Conservation (phyloP, 2,888 invertebrate species). For the Pollenia griseotomentosa region DNA sequence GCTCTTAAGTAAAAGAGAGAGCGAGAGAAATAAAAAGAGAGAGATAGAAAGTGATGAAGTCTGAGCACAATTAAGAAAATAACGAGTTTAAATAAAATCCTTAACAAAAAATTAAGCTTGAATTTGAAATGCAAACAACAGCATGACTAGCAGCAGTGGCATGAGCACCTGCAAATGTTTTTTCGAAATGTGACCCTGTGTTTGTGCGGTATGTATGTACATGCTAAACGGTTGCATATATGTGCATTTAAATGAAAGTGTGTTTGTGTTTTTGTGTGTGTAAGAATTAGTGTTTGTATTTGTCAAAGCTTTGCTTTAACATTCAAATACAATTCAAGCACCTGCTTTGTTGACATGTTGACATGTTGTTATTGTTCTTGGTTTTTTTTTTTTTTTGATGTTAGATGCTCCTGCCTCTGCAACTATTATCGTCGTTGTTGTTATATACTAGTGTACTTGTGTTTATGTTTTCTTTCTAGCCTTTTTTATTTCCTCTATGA, state of each 20-base stretch:
- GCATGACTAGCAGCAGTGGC: slow-evolving; percentile 21
- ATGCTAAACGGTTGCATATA: slow-evolving; percentile 33
- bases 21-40: background rate
- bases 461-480: slow-evolving; percentile 38
- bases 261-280: slow-evolving; percentile 7
- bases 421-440: slow-evolving; percentile 23
- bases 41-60: background rate
- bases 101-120: slow-evolving; percentile 54
- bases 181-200: slow-evolving; percentile 52
- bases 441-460: slow-evolving; percentile 18
- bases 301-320: slow-evolving; percentile 65
- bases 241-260: background rate
- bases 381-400: slow-evolving; percentile 49
- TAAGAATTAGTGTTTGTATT: slow-evolving; percentile 32
- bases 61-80: slow-evolving; percentile 36
- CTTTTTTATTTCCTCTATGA: background rate
- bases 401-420: slow-evolving; percentile 23
- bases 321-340: slow-evolving; percentile 68
- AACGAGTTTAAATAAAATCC: slow-evolving; percentile 48
- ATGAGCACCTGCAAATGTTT: slow-evolving; percentile 35
- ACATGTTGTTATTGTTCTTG: slow-evolving; percentile 62
- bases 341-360: slow-evolving; percentile 71
- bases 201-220: background rate
- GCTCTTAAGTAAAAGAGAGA: background rate
- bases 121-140: slow-evolving; percentile 48